A percentile compares a stretch with the other conserved stretches of the same genome.
phyloP scores from a whole-genome alignment of 1,140 invertebrate species.

The Scylla paramamosain region DNA sequence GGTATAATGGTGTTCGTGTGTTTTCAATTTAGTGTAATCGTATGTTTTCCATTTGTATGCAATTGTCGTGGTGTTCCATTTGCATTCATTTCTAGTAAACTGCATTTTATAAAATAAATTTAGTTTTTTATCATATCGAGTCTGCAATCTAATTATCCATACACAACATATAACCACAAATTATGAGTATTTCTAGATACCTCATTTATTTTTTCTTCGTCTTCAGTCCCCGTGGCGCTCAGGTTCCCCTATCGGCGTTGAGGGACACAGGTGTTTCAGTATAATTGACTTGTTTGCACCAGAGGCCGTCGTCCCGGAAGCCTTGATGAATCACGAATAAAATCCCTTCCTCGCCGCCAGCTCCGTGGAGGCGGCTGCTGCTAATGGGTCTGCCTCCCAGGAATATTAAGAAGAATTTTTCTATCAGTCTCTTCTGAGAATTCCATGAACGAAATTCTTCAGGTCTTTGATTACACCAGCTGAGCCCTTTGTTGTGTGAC shows the following conservation, averaged over 20 bases:
- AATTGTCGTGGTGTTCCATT: too few relatives aligned
- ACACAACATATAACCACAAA: background rate
- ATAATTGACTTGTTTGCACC: conserved; percentile 3
- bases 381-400: background rate
- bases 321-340: background rate
- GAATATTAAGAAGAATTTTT: conserved; percentile 6
- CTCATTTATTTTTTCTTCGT: background rate
- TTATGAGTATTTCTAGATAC: too few relatives aligned
- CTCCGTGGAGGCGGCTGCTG: background rate
- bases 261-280: background rate
- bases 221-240: background rate
- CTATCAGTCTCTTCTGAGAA: background rate
- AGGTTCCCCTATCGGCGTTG: background rate
- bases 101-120: too few relatives aligned
- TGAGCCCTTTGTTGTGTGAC: background rate
- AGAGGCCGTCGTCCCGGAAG: background rate
- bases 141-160: background rate
- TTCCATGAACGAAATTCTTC: background rate
- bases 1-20: too few relatives aligned
- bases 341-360: background rate
- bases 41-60: too few relatives aligned
- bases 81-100: too few relatives aligned
- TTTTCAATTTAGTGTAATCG: too few relatives aligned
- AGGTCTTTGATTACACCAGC: background rate
- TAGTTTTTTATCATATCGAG: background rate